Evolutionary conservation across 1,140 invertebrate species (phyloP).

Genomic region (Spodoptera frugiperda): DNA sequence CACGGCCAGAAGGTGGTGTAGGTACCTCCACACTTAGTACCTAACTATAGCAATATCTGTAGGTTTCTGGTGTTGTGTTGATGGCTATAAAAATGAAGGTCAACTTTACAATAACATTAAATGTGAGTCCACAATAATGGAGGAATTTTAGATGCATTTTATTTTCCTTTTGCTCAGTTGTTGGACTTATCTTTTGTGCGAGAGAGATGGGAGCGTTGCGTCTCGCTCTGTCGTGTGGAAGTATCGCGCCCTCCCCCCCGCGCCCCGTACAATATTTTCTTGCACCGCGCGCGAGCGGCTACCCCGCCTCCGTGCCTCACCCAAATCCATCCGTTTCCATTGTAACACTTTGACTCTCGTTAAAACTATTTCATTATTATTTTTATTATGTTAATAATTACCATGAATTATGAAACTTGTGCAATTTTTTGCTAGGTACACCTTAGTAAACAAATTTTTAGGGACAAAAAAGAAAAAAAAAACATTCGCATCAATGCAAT

Average conservation of each 20-base stretch:
- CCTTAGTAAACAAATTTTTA: too few relatives aligned
- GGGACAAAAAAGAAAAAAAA: too few relatives aligned
- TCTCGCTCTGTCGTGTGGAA: slow-evolving; percentile 1
- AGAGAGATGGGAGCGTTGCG: slow-evolving; percentile 44
- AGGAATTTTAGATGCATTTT: slow-evolving; percentile 72
- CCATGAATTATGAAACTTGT: too few relatives aligned
- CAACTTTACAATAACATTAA: slow-evolving; percentile 56
- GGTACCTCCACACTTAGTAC: slow-evolving; percentile 63
- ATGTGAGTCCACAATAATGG: slow-evolving; percentile 54
- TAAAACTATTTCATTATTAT: background rate
- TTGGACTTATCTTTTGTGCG: slow-evolving; percentile 64
- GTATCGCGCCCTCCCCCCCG: slow-evolving; percentile 50
- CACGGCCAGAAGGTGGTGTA: background rate
- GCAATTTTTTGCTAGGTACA: too few relatives aligned
- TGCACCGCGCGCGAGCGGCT: slow-evolving; percentile 70
- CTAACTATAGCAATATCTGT: slow-evolving; percentile 10
- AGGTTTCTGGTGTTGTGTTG: background rate
- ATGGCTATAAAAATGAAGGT: slow-evolving; percentile 50
- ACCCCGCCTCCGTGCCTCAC: slow-evolving; percentile 77
- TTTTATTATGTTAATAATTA: too few relatives aligned
- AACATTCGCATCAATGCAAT: too few relatives aligned
- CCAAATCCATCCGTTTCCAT: slow-evolving; percentile 71
- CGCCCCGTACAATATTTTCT: slow-evolving; percentile 76
- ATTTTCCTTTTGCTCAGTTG: slow-evolving; percentile 73
- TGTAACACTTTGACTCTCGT: slow-evolving; percentile 45